Evolutionary conservation across 1,140 invertebrate species (phyloP).

Genomic region (Chrysoperla carnea): DNA sequence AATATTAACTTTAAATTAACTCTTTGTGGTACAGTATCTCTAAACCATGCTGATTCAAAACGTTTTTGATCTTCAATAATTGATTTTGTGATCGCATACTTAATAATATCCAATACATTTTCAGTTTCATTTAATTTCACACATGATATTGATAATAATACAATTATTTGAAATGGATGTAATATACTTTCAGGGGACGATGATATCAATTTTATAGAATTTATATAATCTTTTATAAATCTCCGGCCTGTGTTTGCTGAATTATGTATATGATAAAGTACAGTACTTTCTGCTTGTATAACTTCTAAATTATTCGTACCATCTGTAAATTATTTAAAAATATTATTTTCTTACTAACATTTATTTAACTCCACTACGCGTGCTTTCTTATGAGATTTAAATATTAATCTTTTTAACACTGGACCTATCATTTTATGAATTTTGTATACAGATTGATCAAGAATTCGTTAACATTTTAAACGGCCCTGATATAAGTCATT

Average conservation of each 20-base stretch:
- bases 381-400: too few species aligned
- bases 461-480: too few species aligned
- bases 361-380: too few species aligned
- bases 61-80: constrained; percentile 26
- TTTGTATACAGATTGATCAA: too few species aligned
- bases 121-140: constrained; percentile 24
- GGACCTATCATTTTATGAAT: too few species aligned
- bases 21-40: constrained; percentile 18
- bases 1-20: constrained; percentile 25
- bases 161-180: constrained; percentile 32
- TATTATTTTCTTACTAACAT: too few species aligned
- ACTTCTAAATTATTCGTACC: constrained; percentile 16
- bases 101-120: constrained; percentile 28
- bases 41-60: constrained; percentile 30
- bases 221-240: constrained; percentile 29
- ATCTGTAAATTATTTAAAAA: constrained; percentile 12
- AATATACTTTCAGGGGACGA: constrained; percentile 29
- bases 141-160: constrained; percentile 26
- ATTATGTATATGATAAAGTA: constrained; percentile 34
- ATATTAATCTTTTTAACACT: too few species aligned
- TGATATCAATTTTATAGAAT: constrained; percentile 25
- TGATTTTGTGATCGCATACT: constrained; percentile 21
- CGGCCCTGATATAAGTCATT: too few species aligned
- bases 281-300: constrained; percentile 28
- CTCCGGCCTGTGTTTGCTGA: constrained; percentile 25